Percentiles rank a stretch among this genome's conserved stretches.
These are phyloP conservation scores for Hemicrepidius hirtus DNA, from an alignment of 2,888 invertebrate species.

Conservation along the genomic window DNA sequence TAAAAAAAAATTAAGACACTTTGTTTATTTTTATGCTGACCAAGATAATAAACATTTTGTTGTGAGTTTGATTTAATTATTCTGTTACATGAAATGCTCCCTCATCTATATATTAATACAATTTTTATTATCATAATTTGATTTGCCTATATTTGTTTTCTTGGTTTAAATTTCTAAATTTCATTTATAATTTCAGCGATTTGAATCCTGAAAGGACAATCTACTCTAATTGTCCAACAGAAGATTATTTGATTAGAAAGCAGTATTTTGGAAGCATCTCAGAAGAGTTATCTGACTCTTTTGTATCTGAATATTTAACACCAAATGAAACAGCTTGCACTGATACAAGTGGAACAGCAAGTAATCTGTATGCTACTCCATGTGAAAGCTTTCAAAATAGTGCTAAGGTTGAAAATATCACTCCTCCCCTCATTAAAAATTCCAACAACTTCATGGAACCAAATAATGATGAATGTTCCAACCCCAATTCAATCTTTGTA, in stretches of 20 bases:
- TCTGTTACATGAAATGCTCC: no score
- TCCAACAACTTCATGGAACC: no score
- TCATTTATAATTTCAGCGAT: background rate
- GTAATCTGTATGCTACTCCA: background rate
- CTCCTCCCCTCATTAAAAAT: no score
- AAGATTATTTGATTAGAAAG: background rate
- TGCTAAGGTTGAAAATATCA: background rate
- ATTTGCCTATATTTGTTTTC: no score
- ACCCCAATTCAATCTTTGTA: background rate
- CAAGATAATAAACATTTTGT: no score
- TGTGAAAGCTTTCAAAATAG: background rate
- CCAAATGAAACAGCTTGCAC: background rate
- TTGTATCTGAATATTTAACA: constrained; percentile 15
- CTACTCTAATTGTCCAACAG: background rate
- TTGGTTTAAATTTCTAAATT: no score
- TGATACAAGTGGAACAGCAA: background rate
- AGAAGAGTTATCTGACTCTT: background rate
- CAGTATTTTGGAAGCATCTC: background rate
- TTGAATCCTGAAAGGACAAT: background rate
- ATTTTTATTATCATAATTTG: no score
- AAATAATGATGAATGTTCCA: background rate
- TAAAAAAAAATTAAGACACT: no score
- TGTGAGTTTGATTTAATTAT: no score
- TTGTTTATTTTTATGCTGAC: no score
- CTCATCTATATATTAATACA: no score